These are phyloP conservation scores for Cataglyphis rosenhaueri DNA, from an alignment of 2,888 invertebrate genomes.

Conservation along the genomic window DNA sequence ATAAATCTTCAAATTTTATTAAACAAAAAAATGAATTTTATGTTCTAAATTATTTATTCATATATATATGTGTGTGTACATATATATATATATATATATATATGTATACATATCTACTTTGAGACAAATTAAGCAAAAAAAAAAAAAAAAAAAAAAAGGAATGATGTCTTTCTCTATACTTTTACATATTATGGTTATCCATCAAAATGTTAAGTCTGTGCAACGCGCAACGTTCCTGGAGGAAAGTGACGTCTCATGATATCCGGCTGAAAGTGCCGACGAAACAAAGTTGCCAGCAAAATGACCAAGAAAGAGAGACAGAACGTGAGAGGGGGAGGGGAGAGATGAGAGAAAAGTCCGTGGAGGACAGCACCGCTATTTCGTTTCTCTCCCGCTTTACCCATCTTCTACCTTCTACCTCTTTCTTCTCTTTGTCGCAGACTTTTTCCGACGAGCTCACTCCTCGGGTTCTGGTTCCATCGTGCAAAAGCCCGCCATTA, in stretches of 20 bases:
- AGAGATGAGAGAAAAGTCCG: constrained; percentile 43
- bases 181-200: constrained; percentile 37
- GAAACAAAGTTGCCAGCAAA: constrained; percentile 50
- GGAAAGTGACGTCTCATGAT: constrained; percentile 52
- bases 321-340: not conserved
- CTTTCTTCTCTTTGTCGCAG: constrained; percentile 27
- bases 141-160: not conserved
- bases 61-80: not conserved
- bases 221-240: constrained; percentile 37
- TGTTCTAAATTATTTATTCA: constrained; percentile 3
- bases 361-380: constrained; percentile 57
- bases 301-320: constrained; percentile 40
- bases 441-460: constrained; percentile 45
- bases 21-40: not conserved
- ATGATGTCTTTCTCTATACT: constrained; percentile 14
- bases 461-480: constrained; percentile 45
- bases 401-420: not conserved
- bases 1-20: not conserved
- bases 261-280: constrained; percentile 47
- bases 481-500: constrained; percentile 56
- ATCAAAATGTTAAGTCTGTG: constrained; percentile 40
- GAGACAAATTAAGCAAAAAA: not conserved
- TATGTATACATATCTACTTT: not conserved
- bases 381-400: constrained; percentile 49
- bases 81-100: no score